These are phyloP conservation scores for Pseudeuparius sepicola DNA, from an alignment of 2,888 invertebrate species.

Conservation along the genomic window DNA sequence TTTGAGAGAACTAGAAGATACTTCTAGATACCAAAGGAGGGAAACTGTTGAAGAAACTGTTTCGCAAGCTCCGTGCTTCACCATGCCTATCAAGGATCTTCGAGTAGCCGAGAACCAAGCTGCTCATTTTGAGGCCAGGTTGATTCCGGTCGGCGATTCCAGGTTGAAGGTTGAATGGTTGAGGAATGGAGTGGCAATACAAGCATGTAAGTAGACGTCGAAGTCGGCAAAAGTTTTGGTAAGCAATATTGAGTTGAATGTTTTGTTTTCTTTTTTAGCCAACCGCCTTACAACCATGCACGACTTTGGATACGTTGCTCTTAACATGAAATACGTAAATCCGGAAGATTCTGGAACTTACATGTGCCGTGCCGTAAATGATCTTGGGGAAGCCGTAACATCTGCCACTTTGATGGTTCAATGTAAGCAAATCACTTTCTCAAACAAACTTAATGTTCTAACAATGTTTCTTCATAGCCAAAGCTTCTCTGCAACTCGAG, in stretches of 20 bases:
- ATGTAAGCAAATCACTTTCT: slow-evolving; percentile 46
- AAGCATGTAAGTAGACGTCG: slow-evolving; percentile 62
- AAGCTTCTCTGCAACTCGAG: slow-evolving; percentile 78
- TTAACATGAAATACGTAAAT: slow-evolving; percentile 88
- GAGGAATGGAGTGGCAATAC: slow-evolving; percentile 81
- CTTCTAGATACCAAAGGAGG: slow-evolving; percentile 63
- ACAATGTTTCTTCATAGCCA: too few species aligned
- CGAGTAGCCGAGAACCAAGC: slow-evolving; percentile 83
- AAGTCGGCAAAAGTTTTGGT: neutral
- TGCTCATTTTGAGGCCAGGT: slow-evolving; percentile 85
- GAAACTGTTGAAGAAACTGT: slow-evolving; percentile 67
- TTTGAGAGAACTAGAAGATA: slow-evolving; percentile 72
- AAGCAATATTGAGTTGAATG: neutral
- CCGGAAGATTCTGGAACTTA: slow-evolving; percentile 96
- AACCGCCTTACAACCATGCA: slow-evolving; percentile 90
- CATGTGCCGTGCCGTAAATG: slow-evolving; percentile 86
- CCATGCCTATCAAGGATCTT: slow-evolving; percentile 80
- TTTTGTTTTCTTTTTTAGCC: slow-evolving; percentile 42
- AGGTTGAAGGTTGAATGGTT: slow-evolving; percentile 90
- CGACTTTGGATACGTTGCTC: slow-evolving; percentile 94
- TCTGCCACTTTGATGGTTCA: slow-evolving; percentile 85
- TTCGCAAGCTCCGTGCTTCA: slow-evolving; percentile 86
- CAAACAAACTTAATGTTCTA: too few species aligned
- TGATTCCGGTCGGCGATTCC: slow-evolving; percentile 91
- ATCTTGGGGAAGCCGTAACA: slow-evolving; percentile 89